phyloP scores from a whole-genome alignment of 2,888 invertebrate species.

The Lutraria lutraria region DNA sequence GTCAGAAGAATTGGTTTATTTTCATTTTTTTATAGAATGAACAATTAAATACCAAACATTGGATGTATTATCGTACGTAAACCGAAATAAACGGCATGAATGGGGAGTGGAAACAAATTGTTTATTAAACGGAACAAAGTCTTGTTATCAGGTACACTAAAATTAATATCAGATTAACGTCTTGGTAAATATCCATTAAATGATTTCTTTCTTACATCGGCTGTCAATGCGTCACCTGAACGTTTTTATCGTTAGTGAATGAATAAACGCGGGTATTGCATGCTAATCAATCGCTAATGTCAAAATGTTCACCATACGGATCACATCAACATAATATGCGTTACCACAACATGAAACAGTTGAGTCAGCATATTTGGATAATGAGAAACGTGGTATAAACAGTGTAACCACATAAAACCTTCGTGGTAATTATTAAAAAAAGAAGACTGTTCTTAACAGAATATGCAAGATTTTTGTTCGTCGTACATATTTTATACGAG shows the following conservation, averaged over 20 bases:
- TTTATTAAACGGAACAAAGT: not conserved
- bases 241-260: not conserved
- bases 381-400: not conserved
- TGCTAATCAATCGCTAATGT: not conserved
- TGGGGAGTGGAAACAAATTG: not conserved
- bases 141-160: not conserved
- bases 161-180: slow-evolving; percentile 17
- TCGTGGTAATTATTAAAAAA: not conserved
- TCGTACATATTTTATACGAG: not conserved
- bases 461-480: not conserved
- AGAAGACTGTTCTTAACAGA: not conserved
- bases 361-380: slow-evolving; percentile 12
- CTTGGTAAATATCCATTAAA: slow-evolving; percentile 7
- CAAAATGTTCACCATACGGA: not conserved
- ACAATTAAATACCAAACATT: no score
- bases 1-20: no score
- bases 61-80: no score
- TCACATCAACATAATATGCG: not conserved
- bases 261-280: not conserved
- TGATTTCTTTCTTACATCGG: not conserved
- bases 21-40: no score
- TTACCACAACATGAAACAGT: not conserved
- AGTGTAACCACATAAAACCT: not conserved
- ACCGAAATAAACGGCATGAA: not conserved
- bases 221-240: slow-evolving; percentile 8